These are phyloP conservation scores for Phylloscopus trochilus DNA, from an alignment of 2,113 vertebrate species.

Conservation along the genomic window DNA sequence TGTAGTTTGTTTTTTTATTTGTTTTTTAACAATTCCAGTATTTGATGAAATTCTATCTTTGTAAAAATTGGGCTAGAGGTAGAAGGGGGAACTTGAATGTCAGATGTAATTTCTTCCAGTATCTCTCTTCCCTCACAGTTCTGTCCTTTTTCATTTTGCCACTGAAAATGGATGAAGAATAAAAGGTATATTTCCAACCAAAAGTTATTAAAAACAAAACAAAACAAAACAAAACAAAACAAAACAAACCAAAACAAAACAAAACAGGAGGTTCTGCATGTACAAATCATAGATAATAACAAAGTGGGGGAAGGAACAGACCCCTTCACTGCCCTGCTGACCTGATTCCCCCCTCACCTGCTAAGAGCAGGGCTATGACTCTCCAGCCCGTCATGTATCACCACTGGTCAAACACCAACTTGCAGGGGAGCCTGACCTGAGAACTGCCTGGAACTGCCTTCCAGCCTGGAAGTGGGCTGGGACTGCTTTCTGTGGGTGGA, in stretches of 20 bases:
- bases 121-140: background rate
- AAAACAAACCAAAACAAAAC: background rate
- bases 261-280: accelerated
- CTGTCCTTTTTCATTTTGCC: background rate
- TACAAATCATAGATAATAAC: background rate
- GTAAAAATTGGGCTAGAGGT: background rate
- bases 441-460: background rate
- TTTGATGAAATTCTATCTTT: background rate
- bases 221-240: no score
- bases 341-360: background rate
- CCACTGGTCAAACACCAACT: background rate
- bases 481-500: background rate
- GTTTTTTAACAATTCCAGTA: background rate
- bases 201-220: background rate
- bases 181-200: background rate
- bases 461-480: background rate
- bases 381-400: background rate
- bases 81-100: background rate
- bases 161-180: background rate
- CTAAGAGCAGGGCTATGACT: background rate
- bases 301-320: background rate
- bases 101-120: background rate
- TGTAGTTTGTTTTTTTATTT: background rate
- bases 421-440: background rate
- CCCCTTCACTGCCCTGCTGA: background rate